Conservation (phyloP, 2,797 vertebrate genomes). For the Poecilia wingei region DNA sequence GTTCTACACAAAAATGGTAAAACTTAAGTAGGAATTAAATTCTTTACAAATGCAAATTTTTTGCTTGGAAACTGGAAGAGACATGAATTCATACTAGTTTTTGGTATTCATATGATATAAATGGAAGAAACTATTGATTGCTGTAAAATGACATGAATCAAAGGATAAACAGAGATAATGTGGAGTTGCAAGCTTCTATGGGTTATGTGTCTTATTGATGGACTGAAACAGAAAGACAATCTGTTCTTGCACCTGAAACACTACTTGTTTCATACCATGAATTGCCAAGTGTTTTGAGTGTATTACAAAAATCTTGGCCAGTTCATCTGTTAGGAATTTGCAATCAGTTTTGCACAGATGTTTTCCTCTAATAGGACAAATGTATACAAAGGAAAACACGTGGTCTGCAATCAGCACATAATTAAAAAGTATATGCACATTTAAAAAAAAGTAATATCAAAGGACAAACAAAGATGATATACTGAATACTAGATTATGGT, state of each 20-base stretch:
- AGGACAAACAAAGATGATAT: no score
- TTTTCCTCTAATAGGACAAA: neutral
- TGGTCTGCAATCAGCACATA: neutral
- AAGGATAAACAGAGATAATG: slow-evolving; percentile 1
- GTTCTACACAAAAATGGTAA: neutral
- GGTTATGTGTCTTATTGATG: neutral
- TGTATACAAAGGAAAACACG: neutral
- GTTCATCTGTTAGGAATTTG: neutral
- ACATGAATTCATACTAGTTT: neutral
- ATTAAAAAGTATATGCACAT: neutral
- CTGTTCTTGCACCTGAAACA: no score
- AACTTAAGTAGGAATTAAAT: neutral
- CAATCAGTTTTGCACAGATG: neutral
- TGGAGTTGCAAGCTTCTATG: neutral
- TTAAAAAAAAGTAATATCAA: neutral
- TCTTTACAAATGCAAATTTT: neutral
- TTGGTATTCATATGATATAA: no score
- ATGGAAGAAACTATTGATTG: neutral
- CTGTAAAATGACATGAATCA: neutral
- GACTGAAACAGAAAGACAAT: neutral
- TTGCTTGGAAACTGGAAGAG: neutral
- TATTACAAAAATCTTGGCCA: neutral
- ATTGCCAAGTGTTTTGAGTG: neutral
- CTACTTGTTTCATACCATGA: neutral
- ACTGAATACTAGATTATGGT: no score